phyloP scores from a whole-genome alignment of 2,797 vertebrate genomes.

The Centroberyx gerrardi region DNA sequence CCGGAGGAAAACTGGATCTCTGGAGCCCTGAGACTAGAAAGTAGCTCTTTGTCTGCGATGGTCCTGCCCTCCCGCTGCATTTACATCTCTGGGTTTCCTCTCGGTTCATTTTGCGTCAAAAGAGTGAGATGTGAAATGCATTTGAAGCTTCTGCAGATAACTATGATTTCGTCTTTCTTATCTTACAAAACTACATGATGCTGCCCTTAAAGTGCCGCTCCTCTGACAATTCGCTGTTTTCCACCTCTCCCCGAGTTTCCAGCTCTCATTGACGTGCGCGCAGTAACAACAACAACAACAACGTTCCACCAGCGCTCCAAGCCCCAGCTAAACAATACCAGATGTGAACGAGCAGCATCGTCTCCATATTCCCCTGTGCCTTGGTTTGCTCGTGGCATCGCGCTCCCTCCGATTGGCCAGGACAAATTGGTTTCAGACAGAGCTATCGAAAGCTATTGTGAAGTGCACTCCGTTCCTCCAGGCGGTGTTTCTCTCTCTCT shows the following conservation, averaged over 20 bases:
- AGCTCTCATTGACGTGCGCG: slow-evolving; percentile 32
- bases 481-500: slow-evolving; percentile 29
- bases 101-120: not conserved
- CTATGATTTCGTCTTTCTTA: not conserved
- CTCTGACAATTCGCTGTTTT: not conserved
- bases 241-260: slow-evolving; percentile 26
- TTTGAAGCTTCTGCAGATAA: not conserved
- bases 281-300: slow-evolving; percentile 56
- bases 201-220: slow-evolving; percentile 20
- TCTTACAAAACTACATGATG: slow-evolving; percentile 25
- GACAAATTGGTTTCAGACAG: slow-evolving; percentile 71
- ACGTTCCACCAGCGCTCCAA: slow-evolving; percentile 40
- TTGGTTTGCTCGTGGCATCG: slow-evolving; percentile 61
- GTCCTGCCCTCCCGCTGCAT: not conserved
- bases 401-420: slow-evolving; percentile 45
- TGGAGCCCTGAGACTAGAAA: not conserved
- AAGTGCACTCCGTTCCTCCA: slow-evolving; percentile 41
- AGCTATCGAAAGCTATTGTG: slow-evolving; percentile 54
- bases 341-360: slow-evolving; percentile 59
- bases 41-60: not conserved
- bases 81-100: not conserved
- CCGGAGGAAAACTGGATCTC: not conserved
- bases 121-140: not conserved
- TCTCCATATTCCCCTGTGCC: slow-evolving; percentile 53
- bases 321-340: slow-evolving; percentile 62